Conservation (phyloP, 2,113 vertebrate species). For the Leucoraja erinaceus region DNA sequence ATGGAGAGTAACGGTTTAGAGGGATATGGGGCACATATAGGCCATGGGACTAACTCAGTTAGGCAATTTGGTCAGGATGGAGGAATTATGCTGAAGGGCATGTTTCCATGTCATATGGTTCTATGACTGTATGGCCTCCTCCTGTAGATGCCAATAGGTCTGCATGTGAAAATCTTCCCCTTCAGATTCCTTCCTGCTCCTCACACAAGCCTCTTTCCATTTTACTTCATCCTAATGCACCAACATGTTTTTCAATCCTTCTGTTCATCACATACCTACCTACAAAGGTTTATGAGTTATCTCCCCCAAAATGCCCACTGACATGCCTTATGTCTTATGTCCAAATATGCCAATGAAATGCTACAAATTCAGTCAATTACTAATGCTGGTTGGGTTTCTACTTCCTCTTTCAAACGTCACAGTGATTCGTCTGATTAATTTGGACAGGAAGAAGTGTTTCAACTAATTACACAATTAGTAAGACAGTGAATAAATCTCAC, state of each 20-base stretch:
- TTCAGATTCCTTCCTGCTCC: background rate
- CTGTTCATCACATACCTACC: too few relatives aligned
- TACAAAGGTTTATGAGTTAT: background rate
- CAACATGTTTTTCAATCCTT: background rate
- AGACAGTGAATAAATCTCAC: conserved; percentile 48
- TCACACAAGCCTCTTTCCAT: background rate
- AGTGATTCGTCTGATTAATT: background rate
- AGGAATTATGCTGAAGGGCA: too few relatives aligned
- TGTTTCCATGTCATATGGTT: too few relatives aligned
- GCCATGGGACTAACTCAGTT: too few relatives aligned
- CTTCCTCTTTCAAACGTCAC: background rate
- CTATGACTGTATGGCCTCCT: too few relatives aligned
- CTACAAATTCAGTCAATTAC: background rate
- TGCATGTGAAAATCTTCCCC: too few relatives aligned
- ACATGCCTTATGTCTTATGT: background rate
- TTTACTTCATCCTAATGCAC: background rate
- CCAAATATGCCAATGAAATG: background rate
- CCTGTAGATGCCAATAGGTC: too few relatives aligned
- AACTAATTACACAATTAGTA: background rate
- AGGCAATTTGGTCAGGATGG: too few relatives aligned
- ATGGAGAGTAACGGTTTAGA: too few relatives aligned
- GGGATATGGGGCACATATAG: too few relatives aligned
- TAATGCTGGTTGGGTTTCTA: too few relatives aligned
- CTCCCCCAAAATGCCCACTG: background rate
- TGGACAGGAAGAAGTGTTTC: background rate